These are phyloP conservation scores for Parnassius apollo DNA, from an alignment of 2,888 invertebrate genomes.

Conservation along the genomic window DNA sequence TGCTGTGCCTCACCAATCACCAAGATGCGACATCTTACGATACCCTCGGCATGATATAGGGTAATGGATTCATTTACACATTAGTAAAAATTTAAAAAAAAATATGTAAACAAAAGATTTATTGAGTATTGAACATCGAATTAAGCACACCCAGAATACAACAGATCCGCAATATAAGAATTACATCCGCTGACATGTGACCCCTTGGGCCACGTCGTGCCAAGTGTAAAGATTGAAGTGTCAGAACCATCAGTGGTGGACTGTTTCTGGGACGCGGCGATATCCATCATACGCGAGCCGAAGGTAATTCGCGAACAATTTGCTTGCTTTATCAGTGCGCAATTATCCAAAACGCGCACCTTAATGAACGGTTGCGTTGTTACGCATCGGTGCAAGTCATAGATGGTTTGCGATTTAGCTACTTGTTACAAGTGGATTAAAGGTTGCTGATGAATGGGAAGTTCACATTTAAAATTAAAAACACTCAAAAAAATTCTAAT, in stretches of 20 bases:
- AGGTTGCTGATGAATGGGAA: too few species aligned
- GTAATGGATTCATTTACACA: too few species aligned
- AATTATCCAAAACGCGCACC: slow-evolving; percentile 73
- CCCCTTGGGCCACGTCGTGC: neutral
- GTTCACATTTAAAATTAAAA: too few species aligned
- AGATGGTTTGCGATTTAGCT: neutral
- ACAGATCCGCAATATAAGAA: neutral
- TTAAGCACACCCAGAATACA: too few species aligned
- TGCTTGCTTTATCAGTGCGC: slow-evolving; percentile 77
- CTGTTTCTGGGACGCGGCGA: slow-evolving; percentile 57
- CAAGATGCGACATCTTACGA: too few species aligned
- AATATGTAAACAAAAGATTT: too few species aligned
- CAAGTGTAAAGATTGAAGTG: slow-evolving; percentile 26
- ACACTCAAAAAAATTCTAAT: too few species aligned
- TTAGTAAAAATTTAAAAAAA: too few species aligned
- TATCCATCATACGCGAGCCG: slow-evolving; percentile 60
- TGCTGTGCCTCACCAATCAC: too few species aligned
- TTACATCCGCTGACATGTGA: neutral
- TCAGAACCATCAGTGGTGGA: slow-evolving; percentile 26
- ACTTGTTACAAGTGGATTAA: too few species aligned
- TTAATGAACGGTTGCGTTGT: slow-evolving; percentile 71
- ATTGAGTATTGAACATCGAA: too few species aligned
- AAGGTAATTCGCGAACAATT: slow-evolving; percentile 75
- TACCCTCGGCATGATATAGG: too few species aligned
- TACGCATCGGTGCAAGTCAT: slow-evolving; percentile 28